These are phyloP conservation scores for Meliscaeva auricollis DNA, from an alignment of 2,888 invertebrate genomes.

Conservation along the genomic window DNA sequence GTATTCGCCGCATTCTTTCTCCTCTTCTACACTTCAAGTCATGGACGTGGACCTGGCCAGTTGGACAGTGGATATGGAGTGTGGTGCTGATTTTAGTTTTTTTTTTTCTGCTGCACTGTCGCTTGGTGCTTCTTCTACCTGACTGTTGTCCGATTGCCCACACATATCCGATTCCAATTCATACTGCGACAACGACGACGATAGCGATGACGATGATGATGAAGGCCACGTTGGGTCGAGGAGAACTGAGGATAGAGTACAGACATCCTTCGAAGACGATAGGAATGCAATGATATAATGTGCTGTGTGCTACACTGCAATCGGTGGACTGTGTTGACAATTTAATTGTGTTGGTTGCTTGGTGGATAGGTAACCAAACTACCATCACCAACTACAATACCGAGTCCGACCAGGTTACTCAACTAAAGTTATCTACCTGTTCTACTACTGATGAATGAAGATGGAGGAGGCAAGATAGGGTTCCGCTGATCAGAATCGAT, in stretches of 20 bases:
- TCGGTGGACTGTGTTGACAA: conserved; percentile 33
- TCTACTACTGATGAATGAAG: conserved; percentile 71
- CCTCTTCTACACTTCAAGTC: conserved; percentile 18
- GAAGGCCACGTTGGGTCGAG: conserved; percentile 1
- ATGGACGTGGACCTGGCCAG: neutral
- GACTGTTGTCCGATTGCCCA: conserved; percentile 52
- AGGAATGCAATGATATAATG: conserved; percentile 65
- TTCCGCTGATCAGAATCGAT: conserved; percentile 39
- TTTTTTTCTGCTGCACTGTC: conserved; percentile 3
- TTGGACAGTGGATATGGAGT: conserved; percentile 14
- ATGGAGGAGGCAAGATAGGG: conserved; percentile 32
- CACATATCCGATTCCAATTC: conserved; percentile 71
- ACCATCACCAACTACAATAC: conserved; percentile 6
- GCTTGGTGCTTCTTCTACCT: conserved; percentile 52
- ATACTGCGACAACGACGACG: conserved; percentile 38
- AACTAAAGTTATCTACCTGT: conserved; percentile 61
- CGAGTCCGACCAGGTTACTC: neutral
- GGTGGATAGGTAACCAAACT: conserved; percentile 16
- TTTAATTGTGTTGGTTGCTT: conserved; percentile 56
- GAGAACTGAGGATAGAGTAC: conserved; percentile 12
- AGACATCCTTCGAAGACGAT: conserved; percentile 57
- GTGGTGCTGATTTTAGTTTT: conserved; percentile 36
- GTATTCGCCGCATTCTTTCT: conserved; percentile 49
- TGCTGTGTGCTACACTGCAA: conserved; percentile 33
- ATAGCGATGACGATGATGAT: conserved; percentile 6